Conservation (phyloP, 2,113 vertebrate species). For the Tragelaphus imberbis region DNA sequence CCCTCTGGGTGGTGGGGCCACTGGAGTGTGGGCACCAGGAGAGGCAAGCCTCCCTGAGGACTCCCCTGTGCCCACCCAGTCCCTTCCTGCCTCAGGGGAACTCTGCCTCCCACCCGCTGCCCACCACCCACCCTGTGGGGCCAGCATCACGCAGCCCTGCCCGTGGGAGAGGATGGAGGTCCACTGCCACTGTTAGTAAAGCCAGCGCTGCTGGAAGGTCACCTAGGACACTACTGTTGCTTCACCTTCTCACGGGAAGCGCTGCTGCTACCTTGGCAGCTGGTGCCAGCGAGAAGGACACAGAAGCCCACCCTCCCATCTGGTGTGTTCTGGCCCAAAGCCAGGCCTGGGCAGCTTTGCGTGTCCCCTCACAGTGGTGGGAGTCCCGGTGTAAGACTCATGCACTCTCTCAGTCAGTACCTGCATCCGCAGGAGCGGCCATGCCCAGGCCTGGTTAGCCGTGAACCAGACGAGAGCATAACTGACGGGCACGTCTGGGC, state of each 20-base stretch:
- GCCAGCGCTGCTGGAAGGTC: background rate
- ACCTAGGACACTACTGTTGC: background rate
- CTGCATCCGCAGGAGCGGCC: too few relatives aligned
- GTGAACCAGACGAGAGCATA: background rate
- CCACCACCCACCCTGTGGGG: background rate
- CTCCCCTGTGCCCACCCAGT: background rate
- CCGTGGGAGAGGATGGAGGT: background rate
- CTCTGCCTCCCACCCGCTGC: background rate
- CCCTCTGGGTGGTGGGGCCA: fast-evolving
- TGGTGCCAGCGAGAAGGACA: background rate
- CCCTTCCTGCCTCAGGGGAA: background rate
- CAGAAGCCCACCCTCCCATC: background rate
- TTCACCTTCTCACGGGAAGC: background rate
- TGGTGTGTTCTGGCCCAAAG: background rate
- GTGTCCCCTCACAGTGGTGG: too few relatives aligned
- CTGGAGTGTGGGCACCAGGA: background rate
- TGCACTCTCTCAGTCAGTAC: background rate
- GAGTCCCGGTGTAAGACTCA: background rate
- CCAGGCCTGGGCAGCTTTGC: background rate
- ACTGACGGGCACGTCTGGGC: background rate
- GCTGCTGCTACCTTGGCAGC: fast-evolving
- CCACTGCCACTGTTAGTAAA: background rate
- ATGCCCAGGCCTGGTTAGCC: fast-evolving
- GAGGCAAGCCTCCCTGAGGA: background rate
- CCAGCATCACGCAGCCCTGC: background rate